Percentiles rank a stretch among this genome's conserved stretches.
phyloP scores from a whole-genome alignment of 2,113 vertebrate species.

The Sceloporus tristichus region DNA sequence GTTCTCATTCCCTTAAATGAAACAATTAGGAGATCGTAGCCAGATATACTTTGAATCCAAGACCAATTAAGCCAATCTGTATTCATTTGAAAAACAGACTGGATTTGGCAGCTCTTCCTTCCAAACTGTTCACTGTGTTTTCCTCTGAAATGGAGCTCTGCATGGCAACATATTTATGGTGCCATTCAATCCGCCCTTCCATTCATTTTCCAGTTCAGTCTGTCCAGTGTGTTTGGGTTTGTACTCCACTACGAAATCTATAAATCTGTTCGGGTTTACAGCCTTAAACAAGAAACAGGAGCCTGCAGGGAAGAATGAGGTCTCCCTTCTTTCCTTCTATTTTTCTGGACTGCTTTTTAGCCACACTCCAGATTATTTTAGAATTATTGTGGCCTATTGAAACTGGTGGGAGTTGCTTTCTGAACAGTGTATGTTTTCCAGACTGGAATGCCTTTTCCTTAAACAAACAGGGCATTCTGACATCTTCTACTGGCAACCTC shows the following conservation, averaged over 20 bases:
- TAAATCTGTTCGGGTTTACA: neutral
- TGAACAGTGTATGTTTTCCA: neutral
- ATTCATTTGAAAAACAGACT: neutral
- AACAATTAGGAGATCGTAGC: constrained; percentile 1
- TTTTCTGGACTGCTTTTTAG: neutral
- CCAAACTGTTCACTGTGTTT: neutral
- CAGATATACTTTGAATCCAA: constrained; percentile 1
- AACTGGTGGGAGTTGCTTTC: neutral
- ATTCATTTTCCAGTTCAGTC: neutral
- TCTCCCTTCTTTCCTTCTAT: too few species aligned
- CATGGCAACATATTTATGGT: neutral
- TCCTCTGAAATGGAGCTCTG: neutral
- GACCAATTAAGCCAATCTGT: neutral
- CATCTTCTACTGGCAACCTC: neutral
- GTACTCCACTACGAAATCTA: too few species aligned
- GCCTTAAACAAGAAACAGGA: neutral
- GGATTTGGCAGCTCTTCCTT: neutral
- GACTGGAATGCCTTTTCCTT: neutral
- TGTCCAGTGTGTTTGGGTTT: neutral
- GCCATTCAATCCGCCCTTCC: neutral
- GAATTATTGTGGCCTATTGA: neutral
- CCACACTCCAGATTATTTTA: neutral
- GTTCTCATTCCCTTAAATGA: constrained; percentile 9
- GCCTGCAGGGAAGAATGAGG: neutral
- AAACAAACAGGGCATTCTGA: neutral